Percentiles rank a stretch among this genome's conserved stretches.
These are phyloP conservation scores for Sarcophaga variegata DNA, from an alignment of 2,888 invertebrate species.

Conservation along the genomic window DNA sequence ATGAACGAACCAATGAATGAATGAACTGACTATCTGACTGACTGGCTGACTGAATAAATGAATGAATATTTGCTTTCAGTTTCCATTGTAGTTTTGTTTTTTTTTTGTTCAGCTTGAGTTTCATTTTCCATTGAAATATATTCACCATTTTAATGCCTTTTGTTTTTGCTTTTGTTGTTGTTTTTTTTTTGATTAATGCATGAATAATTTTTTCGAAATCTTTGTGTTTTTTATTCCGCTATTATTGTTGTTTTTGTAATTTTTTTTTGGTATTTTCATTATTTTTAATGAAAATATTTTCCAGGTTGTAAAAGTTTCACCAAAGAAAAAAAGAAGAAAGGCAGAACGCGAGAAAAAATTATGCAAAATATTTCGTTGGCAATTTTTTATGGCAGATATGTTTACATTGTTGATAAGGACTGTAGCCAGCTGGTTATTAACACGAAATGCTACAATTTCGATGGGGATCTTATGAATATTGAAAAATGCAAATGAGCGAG, in stretches of 20 bases:
- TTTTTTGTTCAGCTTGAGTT: neutral
- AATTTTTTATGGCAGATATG: neutral
- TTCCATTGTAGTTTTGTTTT: neutral
- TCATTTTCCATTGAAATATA: neutral
- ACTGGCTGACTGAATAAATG: neutral
- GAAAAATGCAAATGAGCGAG: conserved; percentile 4
- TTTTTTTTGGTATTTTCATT: neutral
- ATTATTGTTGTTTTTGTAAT: neutral
- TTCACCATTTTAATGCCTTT: neutral
- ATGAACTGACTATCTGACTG: neutral
- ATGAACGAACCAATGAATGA: conserved; percentile 13
- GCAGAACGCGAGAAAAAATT: neutral
- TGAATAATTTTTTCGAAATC: conserved; percentile 31
- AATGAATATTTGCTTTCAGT: conserved; percentile 16
- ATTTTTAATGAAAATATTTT: conserved; percentile 17
- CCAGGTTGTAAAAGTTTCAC: conserved; percentile 6
- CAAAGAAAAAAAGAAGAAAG: neutral
- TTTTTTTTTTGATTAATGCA: conserved; percentile 28
- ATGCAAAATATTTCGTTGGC: conserved; percentile 1
- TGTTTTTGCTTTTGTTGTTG: conserved; percentile 2
- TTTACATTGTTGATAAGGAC: neutral
- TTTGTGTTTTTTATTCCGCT: neutral
- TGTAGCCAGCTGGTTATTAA: neutral
- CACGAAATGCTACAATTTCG: neutral
- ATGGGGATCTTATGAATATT: neutral